phyloP scores from a whole-genome alignment of 2,797 vertebrate genomes.

The Enteromius fasciolatus region DNA sequence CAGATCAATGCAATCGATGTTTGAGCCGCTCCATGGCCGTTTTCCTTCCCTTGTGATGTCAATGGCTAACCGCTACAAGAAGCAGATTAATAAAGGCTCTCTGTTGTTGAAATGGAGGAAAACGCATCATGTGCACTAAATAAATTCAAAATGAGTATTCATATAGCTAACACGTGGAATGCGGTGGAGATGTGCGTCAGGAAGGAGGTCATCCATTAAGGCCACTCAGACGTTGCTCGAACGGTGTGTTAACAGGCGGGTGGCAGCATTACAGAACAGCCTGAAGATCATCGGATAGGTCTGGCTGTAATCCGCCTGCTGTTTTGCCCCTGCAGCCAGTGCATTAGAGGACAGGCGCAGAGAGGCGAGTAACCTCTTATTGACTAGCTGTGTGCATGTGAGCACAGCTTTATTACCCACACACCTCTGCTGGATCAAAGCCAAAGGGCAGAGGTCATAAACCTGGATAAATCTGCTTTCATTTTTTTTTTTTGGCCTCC shows the following conservation, averaged over 20 bases:
- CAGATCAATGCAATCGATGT: slow-evolving; percentile 51
- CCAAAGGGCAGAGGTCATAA: slow-evolving; percentile 41
- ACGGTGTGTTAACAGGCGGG: slow-evolving; percentile 33
- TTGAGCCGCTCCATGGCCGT: not conserved
- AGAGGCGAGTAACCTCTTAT: slow-evolving; percentile 47
- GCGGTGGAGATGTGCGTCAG: not conserved
- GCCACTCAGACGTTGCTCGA: slow-evolving; percentile 24
- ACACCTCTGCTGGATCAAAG: slow-evolving; percentile 32
- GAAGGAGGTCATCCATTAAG: slow-evolving; percentile 26
- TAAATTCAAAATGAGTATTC: not conserved
- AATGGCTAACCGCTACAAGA: not conserved
- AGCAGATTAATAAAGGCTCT: slow-evolving; percentile 6
- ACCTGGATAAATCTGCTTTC: slow-evolving; percentile 25
- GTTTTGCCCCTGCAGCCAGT: slow-evolving; percentile 16
- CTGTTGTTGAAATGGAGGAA: not conserved
- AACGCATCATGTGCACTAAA: not conserved
- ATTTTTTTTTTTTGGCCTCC: too few relatives aligned
- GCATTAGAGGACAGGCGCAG: slow-evolving; percentile 48
- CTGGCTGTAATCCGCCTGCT: slow-evolving; percentile 55
- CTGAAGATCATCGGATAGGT: slow-evolving; percentile 59
- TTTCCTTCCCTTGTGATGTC: slow-evolving; percentile 15
- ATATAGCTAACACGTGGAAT: not conserved
- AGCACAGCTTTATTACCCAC: slow-evolving; percentile 41
- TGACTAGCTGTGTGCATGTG: slow-evolving; percentile 37
- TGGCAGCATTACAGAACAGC: slow-evolving; percentile 40